Base-by-base conservation (phyloP, 2,113 vertebrate species). In the Caracal caracal region DNA sequence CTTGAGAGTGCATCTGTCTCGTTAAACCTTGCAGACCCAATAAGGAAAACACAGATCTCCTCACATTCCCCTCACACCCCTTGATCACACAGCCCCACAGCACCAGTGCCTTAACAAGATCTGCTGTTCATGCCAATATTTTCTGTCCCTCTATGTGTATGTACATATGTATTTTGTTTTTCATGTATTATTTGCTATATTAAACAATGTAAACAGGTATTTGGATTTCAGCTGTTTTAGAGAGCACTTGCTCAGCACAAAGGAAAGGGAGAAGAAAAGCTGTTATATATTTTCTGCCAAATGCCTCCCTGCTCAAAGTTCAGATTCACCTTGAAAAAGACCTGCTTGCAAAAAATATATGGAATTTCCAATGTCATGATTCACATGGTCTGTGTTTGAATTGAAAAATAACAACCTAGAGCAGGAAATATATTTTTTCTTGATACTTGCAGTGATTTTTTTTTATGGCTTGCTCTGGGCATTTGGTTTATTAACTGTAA, bases 401-500 rank as follows among this genome's bases (percentile, higher is more conserved):
- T 0, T 5, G 0, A 94, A 87, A 80, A 92, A 75, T 1, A 49
- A 5, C 4, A 96, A 19, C 5, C 13, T 13, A 73, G 3, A 93
- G 6, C n/a, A 92, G 82, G 30, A 97, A 94, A 6, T 10, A 12
- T 28, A 11, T 10, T 78, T 95, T 81, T 85, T 51, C 83, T 76
- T 82, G 0, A 56, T 96, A 89, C 94, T 91, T 88, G 24, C 22
- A 68, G 10, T 81, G 20, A 75, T 37, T 11, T 79, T 78, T 91
- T 89, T 80, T 96, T 92, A 75, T 1, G 91, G 2, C 16, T 90
- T 90, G 35, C 61, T 94, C 30, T 96, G 37, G 49, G 33, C 12
- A 59, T 93, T 94, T 97, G 10, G 51, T 66, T 96, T 96, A 51
- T 81, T 94, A 95, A 86, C 53, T 68, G 15, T 10, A 11, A 47